Evolutionary conservation across 2,113 vertebrate genomes (phyloP), one percentile per base, ranked within the genome.

Genomic region (Myanophis thanlyinensis): DNA sequence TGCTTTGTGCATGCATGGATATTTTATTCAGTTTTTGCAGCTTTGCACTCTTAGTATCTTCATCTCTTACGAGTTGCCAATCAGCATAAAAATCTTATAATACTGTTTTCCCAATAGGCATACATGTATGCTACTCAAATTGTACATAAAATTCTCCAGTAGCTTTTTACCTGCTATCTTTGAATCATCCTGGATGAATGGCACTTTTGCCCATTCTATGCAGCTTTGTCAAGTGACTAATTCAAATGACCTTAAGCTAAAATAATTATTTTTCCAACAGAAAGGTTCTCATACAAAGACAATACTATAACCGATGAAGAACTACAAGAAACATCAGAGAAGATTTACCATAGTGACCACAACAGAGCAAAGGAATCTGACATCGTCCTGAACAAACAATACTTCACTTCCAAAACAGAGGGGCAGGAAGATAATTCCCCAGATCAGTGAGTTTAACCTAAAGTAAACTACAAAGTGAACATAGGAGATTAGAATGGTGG

Each of bases 341-440:
- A 92, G 44, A 98, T 99, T 22, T 98, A 98, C 0, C 1, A 44
- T n/a, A 92, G 95, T 2, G 99, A 99, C 1, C 95, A 85, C 73
- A 99, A 99, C 97, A 98, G 97, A 93, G 99, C 99, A 53, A 96
- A 91, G 1, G 95, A 97, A 1, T 90, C 95, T 0, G 97, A 99
- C 93, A 90, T 99, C 85, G 1, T 95, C 89, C 85, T 99, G 25
- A 98, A 98, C 92, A 97, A 98, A 13, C 99, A 99, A 96, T 94
- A 96, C 90, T 92, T 91, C 12, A 96, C 97, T 0, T 97, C 96
- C 0, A 91, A 98, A 93, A 98, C 98, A 0, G 84, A 92, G 0
- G 94, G 96, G 47, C 40, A 93, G 30, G 91, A 52, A 6, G 99
- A 99, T 86, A 96, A 47, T 5, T 98, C 98, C 91, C 94, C 98